phyloP scores from a whole-genome alignment of 2,888 invertebrate genomes.

The Epistrophe grossulariae region DNA sequence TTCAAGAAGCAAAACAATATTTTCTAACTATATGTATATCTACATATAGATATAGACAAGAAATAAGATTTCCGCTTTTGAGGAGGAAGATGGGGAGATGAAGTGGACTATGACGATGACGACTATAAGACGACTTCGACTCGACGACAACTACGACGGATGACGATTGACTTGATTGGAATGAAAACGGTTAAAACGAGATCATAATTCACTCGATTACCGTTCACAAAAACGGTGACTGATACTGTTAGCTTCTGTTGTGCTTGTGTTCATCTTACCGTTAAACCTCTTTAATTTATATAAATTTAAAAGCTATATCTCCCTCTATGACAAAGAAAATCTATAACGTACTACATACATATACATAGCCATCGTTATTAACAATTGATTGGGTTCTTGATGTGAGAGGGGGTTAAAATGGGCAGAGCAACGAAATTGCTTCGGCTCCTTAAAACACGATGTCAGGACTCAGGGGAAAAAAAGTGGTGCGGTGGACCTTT shows the following conservation, averaged over 20 bases:
- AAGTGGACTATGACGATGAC: not conserved
- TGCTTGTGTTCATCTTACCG: slow-evolving; percentile 56
- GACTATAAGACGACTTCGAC: not conserved
- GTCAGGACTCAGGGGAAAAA: not conserved
- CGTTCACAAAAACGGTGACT: slow-evolving; percentile 63
- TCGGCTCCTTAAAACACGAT: slow-evolving; percentile 10
- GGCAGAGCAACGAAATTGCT: not conserved
- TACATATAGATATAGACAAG: not conserved
- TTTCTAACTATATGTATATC: not conserved
- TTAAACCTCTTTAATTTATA: slow-evolving; percentile 52
- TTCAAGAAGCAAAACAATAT: slow-evolving; percentile 34
- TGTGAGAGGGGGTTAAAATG: not conserved
- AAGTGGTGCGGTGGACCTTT: slow-evolving; percentile 8
- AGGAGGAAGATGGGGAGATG: slow-evolving; percentile 7
- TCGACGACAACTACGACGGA: slow-evolving; percentile 37
- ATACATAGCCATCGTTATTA: slow-evolving; percentile 23
- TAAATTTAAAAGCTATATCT: slow-evolving; percentile 30
- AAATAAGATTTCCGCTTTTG: slow-evolving; percentile 66
- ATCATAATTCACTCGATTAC: slow-evolving; percentile 76
- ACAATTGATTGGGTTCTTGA: slow-evolving; percentile 40
- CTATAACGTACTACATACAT: slow-evolving; percentile 14
- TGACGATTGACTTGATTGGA: slow-evolving; percentile 74
- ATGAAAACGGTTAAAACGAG: slow-evolving; percentile 73
- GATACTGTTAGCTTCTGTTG: slow-evolving; percentile 55
- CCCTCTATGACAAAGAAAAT: slow-evolving; percentile 26